Evolutionary conservation across 53 echinoderm and acorn worm species (phyloP), one percentile per base, ranked within the genome.

Genomic region (Patiria pectinifera): DNA sequence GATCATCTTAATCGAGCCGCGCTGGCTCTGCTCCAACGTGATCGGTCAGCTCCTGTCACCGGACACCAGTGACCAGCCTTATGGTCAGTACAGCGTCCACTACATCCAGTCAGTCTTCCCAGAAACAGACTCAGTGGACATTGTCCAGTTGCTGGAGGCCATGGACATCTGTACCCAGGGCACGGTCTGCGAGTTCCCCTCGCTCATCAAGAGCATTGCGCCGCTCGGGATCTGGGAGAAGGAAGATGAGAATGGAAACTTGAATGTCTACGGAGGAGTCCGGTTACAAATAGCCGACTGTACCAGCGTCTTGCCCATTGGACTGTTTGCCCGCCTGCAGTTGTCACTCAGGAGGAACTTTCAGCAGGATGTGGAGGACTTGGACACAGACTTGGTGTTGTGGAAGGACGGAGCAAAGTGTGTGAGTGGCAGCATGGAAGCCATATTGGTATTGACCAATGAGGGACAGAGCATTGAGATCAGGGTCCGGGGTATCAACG

Each of bases 381-480:
- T 95, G 13, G 99, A 98, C 66, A 97, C 92, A n/a, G 99, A 98
- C 58, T 89, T 98, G 76, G 70, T 94, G 49, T 69, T 98, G 86
- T 98, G 99, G 99, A 93, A 95, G 83, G 91, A 96, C 53, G 99
- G 99, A 43, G 99, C 97, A 48, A 98, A 98, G 76, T 98, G 99
- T 92, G 92, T 94, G 66, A 96, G 97, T 59, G 99, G 96, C 3
- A 96, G 91, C 88, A 97, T 98, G 46, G 99, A 98, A 85, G 99
- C 97, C 19, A 83, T 98, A 59, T 63, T 98, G 25, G 74, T 93
- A 19, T 81, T 98, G 91, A 92, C 97, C 77, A 93, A 93, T 74
- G 96, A 98, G 80, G 99, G 96, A 49, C 93, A 96, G 85, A 92
- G 94, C 74, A 82, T 98, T 5, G 96, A 96, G 94, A 89, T 96